A percentile compares a stretch with the other conserved stretches of the same genome.
Conservation (phyloP, 1,140 invertebrate genomes). For the Atta colombica region DNA sequence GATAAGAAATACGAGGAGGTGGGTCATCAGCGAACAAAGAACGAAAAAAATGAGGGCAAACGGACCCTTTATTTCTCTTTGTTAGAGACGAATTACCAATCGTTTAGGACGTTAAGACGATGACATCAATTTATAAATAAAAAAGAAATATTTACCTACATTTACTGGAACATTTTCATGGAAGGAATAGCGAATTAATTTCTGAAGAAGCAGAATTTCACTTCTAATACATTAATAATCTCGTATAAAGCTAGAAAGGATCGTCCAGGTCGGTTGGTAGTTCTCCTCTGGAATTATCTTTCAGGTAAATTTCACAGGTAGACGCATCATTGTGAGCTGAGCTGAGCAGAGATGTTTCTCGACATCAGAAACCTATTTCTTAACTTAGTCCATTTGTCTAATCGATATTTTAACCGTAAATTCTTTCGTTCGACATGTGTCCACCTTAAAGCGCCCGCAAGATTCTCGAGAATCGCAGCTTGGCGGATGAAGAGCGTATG, state of each 20-base stretch:
- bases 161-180: background rate
- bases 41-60: background rate
- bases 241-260: background rate
- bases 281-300: conserved; percentile 38
- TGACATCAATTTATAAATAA: background rate
- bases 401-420: conserved; percentile 40
- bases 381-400: conserved; percentile 14
- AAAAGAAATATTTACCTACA: background rate
- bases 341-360: background rate
- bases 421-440: conserved; percentile 65
- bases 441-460: conserved; percentile 95
- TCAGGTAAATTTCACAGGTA: conserved; percentile 62
- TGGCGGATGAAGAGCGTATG: conserved; percentile 99
- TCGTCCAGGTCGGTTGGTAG: background rate
- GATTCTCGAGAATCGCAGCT: conserved; percentile 99
- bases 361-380: conserved; percentile 18
- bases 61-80: conserved; percentile 15
- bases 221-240: background rate
- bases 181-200: background rate
- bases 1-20: conserved; percentile 99
- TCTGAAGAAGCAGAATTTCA: background rate
- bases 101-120: conserved; percentile 15
- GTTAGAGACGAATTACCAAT: conserved; percentile 30
- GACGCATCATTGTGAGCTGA: conserved; percentile 57
- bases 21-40: conserved; percentile 80